Evolutionary conservation across 2,888 invertebrate species (phyloP).

Genomic region (Conistra vaccinii): DNA sequence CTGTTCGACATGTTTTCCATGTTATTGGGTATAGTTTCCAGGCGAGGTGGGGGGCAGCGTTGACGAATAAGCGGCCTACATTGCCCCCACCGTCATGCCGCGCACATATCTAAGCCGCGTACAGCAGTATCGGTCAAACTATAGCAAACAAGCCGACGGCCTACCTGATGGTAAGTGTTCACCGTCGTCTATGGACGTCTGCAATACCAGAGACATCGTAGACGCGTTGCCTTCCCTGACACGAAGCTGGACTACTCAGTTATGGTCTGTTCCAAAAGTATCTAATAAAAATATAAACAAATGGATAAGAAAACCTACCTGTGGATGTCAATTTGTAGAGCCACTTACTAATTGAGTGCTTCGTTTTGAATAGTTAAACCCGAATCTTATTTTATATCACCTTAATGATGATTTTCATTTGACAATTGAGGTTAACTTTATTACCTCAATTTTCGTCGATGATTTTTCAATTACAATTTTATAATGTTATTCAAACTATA

Average conservation of each 20-base stretch:
- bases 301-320: neutral
- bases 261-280: neutral
- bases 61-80: too few relatives aligned
- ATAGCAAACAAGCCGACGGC: neutral
- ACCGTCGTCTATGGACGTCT: neutral
- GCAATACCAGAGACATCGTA: neutral
- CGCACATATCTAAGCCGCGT: too few relatives aligned
- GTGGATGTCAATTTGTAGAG: too few relatives aligned
- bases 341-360: neutral
- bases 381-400: too few relatives aligned
- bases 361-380: too few relatives aligned
- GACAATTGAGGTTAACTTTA: neutral
- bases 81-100: too few relatives aligned
- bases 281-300: neutral
- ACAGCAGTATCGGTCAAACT: too few relatives aligned
- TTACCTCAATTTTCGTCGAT: neutral
- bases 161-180: neutral
- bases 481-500: neutral
- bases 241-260: neutral
- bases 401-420: neutral
- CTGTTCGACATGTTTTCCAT: neutral
- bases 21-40: too few relatives aligned
- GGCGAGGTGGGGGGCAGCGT: too few relatives aligned
- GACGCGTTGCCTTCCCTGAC: neutral
- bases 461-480: neutral